Conservation (phyloP, 2,113 vertebrate genomes). For the Canis aureus region DNA sequence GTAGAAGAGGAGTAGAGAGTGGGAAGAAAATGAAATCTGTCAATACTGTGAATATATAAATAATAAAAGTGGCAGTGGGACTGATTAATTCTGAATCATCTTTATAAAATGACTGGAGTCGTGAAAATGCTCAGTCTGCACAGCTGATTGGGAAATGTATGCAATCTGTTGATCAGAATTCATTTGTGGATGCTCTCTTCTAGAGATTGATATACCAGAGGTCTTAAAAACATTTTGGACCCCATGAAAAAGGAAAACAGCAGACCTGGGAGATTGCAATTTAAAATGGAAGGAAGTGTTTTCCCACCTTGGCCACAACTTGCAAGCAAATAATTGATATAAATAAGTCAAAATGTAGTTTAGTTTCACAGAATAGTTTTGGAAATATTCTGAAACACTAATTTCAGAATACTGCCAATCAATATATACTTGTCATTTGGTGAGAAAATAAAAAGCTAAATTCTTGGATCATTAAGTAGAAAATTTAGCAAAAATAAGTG, state of each 20-base stretch:
- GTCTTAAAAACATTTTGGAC: slow-evolving; percentile 58
- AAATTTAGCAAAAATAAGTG: slow-evolving; percentile 37
- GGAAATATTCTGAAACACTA: not conserved
- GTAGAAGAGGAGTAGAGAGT: slow-evolving; percentile 58
- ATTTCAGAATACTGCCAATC: not conserved
- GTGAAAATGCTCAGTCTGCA: slow-evolving; percentile 62
- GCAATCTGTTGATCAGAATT: slow-evolving; percentile 75
- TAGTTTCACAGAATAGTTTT: slow-evolving; percentile 9
- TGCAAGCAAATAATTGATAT: slow-evolving; percentile 6
- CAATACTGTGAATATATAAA: slow-evolving; percentile 78
- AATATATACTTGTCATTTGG: not conserved
- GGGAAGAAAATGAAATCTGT: slow-evolving; percentile 70
- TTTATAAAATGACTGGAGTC: slow-evolving; percentile 60
- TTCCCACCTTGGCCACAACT: slow-evolving; percentile 25
- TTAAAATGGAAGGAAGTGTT: slow-evolving; percentile 40
- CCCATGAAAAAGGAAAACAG: slow-evolving; percentile 25
- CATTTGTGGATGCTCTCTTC: slow-evolving; percentile 73
- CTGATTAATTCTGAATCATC: slow-evolving; percentile 74
- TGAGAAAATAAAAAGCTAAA: slow-evolving; percentile 14
- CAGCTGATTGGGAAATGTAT: slow-evolving; percentile 65
- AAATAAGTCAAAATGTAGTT: not conserved
- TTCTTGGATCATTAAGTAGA: not conserved
- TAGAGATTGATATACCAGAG: slow-evolving; percentile 23
- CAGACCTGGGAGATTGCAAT: not conserved
- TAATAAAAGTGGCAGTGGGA: slow-evolving; percentile 72